Evolutionary conservation across 2,888 invertebrate species (phyloP), one percentile per base, ranked within the genome.

Genomic region (Nymphalis urticae): DNA sequence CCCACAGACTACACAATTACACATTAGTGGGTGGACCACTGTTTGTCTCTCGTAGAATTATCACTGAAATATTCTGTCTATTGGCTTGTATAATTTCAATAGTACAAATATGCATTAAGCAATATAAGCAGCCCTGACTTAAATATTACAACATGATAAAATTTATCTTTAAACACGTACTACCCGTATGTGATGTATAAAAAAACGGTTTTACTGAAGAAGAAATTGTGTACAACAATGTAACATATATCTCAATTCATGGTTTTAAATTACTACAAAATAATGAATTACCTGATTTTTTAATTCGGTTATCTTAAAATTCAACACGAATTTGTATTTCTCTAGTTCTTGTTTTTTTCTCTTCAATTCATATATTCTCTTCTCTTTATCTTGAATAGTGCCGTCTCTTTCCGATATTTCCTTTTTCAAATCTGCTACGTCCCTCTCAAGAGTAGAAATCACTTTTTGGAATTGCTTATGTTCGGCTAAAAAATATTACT

Each of bases 291-390:
- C 93, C 87, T 96, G 95, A 80, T 95, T 95, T 84, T 97, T 96
- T 27, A 98, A 85, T 80, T 98, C 98, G 47, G 96, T 95, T 70
- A 98, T 97, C 86, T 97, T 97, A 82, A 97, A 97, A 80, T 97
- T 97, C 48, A 98, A 89, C 1, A 98, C 97, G 84, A 97, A 97
- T 82, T 97, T 97, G 84, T 96, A 97, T 85, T 98, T 98, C 82
- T 98, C 97, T 73, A 98, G 86, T 82, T 98, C 98, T 80, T 96
- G 95, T 81, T 97, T 98, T 81, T 96, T 97, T 74, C 95, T 95
- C 83, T 97, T 96, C 69, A 98, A 85, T 75, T 97, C 97, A 77
- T 95, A 95, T 75, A 98, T 97, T 72, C 95, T 93, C 79, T 95
- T 96, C 84, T 98, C 98, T 87, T 97, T 97, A 62, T 96, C 96